phyloP scores from a whole-genome alignment of 2,888 invertebrate species.

The Eilema sororculum region DNA sequence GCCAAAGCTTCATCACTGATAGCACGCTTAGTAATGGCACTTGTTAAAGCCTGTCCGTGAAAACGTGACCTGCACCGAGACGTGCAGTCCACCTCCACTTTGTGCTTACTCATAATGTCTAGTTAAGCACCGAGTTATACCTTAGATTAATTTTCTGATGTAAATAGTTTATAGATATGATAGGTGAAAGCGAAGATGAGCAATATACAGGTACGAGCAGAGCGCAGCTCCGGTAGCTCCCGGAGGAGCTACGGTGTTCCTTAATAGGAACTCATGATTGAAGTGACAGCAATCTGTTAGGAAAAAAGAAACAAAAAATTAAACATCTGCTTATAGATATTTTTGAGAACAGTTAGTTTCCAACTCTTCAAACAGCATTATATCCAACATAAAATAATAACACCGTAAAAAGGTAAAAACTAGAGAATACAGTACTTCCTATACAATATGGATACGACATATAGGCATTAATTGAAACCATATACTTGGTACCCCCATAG shows the following conservation, averaged over 20 bases:
- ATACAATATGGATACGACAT: too few species aligned
- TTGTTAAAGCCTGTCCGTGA: conserved; percentile 88
- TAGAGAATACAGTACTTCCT: too few species aligned
- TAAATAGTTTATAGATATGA: conserved; percentile 48
- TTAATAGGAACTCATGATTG: conserved; percentile 74
- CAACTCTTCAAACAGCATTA: too few species aligned
- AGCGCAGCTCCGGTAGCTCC: conserved; percentile 68
- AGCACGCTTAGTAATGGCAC: conserved; percentile 89
- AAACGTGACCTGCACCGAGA: conserved; percentile 85
- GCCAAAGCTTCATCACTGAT: conserved; percentile 87
- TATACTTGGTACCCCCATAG: too few species aligned
- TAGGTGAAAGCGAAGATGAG: conserved; percentile 35
- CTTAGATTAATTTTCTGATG: conserved; percentile 28
- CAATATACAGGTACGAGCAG: conserved; percentile 62
- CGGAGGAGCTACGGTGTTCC: conserved; percentile 64
- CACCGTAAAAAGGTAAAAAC: too few species aligned
- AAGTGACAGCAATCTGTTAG: conserved; percentile 70
- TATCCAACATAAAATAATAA: too few species aligned
- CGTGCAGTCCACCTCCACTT: conserved; percentile 86
- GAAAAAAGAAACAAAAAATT: conserved; percentile 27
- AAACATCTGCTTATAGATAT: too few species aligned
- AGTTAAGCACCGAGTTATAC: conserved; percentile 14
- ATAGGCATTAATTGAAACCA: too few species aligned
- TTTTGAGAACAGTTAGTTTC: too few species aligned
- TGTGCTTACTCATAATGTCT: conserved; percentile 75